phyloP scores from a whole-genome alignment of 2,888 invertebrate genomes.

The Callosobruchus maculatus region DNA sequence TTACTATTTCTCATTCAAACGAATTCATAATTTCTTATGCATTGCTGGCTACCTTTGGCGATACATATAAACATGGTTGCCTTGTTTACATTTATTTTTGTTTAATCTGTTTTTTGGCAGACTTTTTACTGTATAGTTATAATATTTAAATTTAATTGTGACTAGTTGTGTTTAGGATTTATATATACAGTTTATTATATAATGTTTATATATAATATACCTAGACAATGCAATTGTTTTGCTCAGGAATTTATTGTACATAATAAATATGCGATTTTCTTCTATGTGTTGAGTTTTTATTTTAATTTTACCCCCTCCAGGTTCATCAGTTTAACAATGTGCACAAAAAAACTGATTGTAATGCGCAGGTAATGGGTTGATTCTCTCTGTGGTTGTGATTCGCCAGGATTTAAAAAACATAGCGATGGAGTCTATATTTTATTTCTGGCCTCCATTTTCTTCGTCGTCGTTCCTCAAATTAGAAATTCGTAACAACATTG shows the following conservation, averaged over 20 bases:
- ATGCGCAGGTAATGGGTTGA: too few relatives aligned
- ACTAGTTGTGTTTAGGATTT: slow-evolving; percentile 18
- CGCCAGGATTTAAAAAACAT: too few relatives aligned
- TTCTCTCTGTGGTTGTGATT: too few relatives aligned
- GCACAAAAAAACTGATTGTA: too few relatives aligned
- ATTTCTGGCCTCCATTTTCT: too few relatives aligned
- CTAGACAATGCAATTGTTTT: slow-evolving; percentile 41
- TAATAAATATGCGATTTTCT: neutral
- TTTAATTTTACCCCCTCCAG: neutral
- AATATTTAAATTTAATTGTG: neutral
- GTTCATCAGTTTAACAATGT: too few relatives aligned
- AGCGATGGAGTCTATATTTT: too few relatives aligned
- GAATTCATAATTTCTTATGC: too few relatives aligned
- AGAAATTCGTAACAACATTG: too few relatives aligned
- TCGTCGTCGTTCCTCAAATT: too few relatives aligned
- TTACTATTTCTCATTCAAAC: too few relatives aligned
- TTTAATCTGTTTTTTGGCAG: slow-evolving; percentile 28
- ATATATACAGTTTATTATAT: slow-evolving; percentile 20
- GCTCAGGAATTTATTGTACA: slow-evolving; percentile 41
- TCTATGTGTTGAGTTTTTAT: neutral
- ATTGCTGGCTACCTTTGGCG: neutral
- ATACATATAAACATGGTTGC: neutral
- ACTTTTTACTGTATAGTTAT: slow-evolving; percentile 21
- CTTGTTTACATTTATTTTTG: slow-evolving; percentile 27
- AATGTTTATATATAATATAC: slow-evolving; percentile 31